Conservation (phyloP, 37 sponge, comb jelly and placozoan genomes). For the Oscarella lobularis region DNA sequence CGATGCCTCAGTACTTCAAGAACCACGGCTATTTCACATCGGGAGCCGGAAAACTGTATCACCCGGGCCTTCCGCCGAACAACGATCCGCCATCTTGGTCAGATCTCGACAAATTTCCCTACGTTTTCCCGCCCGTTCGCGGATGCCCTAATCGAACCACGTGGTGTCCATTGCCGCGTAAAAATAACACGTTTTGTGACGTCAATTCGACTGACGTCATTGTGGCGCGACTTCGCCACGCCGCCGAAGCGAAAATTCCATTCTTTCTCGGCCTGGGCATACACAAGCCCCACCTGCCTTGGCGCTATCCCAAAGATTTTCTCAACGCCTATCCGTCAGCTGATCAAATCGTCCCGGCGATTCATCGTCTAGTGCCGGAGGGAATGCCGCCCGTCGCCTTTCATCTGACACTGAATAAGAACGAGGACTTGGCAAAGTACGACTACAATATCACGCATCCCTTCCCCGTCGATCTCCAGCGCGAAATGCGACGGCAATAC, state of each 20-base stretch:
- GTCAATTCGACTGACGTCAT: neutral
- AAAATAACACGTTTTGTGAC: constrained; percentile 5
- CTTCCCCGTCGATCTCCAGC: constrained; percentile 11
- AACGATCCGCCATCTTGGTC: constrained; percentile 5
- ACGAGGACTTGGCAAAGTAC: neutral
- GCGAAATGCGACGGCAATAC: constrained; percentile 9
- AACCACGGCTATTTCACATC: neutral
- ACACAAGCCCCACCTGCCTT: constrained; percentile 37
- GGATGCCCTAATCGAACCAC: constrained; percentile 2
- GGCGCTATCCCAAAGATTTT: constrained; percentile 9
- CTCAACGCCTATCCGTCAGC: constrained; percentile 19
- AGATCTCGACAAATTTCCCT: neutral
- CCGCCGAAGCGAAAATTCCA: constrained; percentile 4
- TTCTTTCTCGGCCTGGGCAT: constrained; percentile 37
- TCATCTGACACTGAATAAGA: neutral
- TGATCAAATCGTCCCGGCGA: constrained; percentile 3
- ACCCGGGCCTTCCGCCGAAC: neutral
- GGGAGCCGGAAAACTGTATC: constrained; percentile 7
- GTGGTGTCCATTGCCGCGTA: constrained; percentile 12
- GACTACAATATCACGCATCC: constrained; percentile 6
- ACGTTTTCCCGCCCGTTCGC: neutral
- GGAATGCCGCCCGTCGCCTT: constrained; percentile 26
- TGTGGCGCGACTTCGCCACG: constrained; percentile 7
- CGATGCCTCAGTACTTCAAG: constrained; percentile 5
- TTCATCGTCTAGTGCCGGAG: neutral